Conservation (phyloP, 2,797 vertebrate genomes). For the Galago senegalensis region DNA sequence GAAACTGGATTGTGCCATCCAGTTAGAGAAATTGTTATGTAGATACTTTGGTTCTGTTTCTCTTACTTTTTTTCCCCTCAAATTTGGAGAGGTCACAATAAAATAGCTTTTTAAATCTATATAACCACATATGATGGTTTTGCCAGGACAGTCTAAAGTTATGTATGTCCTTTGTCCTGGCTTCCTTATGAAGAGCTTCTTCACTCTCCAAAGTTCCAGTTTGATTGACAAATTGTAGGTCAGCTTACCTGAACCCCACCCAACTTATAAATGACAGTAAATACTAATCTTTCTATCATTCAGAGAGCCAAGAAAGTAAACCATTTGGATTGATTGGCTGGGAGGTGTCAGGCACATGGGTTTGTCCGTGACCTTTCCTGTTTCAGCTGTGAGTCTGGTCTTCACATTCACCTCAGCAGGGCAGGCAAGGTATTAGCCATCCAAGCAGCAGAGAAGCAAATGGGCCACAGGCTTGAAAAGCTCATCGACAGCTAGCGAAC, state of each 20-base stretch:
- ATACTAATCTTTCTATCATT: neutral
- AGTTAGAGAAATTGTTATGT: neutral
- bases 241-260: neutral
- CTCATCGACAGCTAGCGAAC: neutral
- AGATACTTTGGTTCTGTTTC: neutral
- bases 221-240: neutral
- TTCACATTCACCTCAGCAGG: neutral
- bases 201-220: neutral
- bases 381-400: neutral
- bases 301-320: neutral
- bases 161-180: neutral
- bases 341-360: neutral
- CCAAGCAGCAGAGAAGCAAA: neutral
- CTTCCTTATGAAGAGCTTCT: neutral
- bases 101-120: neutral
- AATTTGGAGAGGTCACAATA: neutral
- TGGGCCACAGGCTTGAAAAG: constrained; percentile 10
- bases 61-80: neutral
- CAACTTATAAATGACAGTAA: neutral
- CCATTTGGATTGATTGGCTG: neutral
- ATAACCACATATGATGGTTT: neutral
- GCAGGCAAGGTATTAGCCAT: rapidly evolving
- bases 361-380: neutral
- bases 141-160: neutral
- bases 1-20: neutral